Conservation (phyloP, 2,888 invertebrate species). For the Lasioglossum lativentre region DNA sequence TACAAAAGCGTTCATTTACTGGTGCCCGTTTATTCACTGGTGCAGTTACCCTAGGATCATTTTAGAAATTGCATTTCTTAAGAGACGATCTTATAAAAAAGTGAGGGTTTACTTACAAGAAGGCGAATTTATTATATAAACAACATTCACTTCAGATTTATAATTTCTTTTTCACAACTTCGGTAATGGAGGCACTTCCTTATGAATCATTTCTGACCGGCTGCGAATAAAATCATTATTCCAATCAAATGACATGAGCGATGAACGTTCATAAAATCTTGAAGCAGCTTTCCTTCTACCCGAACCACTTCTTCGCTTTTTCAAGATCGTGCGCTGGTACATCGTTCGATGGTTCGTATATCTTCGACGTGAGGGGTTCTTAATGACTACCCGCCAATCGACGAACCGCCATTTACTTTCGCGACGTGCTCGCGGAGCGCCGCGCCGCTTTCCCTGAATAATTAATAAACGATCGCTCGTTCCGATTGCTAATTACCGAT, state of each 20-base stretch:
- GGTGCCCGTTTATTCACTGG: too few relatives aligned
- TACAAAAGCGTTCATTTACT: too few relatives aligned
- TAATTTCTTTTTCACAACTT: background rate
- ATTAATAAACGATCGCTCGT: constrained; percentile 62
- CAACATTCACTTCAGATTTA: too few relatives aligned
- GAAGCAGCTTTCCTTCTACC: constrained; percentile 24
- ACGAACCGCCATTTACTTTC: constrained; percentile 63
- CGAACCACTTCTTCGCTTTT: background rate
- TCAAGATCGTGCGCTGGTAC: constrained; percentile 18
- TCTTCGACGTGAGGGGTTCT: constrained; percentile 59
- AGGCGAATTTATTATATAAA: too few relatives aligned
- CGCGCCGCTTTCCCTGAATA: constrained; percentile 53
- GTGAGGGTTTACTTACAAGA: too few relatives aligned
- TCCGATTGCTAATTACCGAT: constrained; percentile 58
- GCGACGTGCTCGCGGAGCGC: constrained; percentile 33
- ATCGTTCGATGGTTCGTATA: constrained; percentile 47
- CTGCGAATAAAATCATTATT: background rate
- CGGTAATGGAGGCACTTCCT: background rate
- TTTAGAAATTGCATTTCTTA: too few relatives aligned
- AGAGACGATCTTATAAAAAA: too few relatives aligned
- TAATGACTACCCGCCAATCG: constrained; percentile 52
- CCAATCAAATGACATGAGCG: background rate
- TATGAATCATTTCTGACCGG: background rate
- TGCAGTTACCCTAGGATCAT: too few relatives aligned
- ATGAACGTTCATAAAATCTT: constrained; percentile 2